These are phyloP conservation scores for Cyclargus thomasi DNA, from an alignment of 1,140 invertebrate species.

Conservation along the genomic window DNA sequence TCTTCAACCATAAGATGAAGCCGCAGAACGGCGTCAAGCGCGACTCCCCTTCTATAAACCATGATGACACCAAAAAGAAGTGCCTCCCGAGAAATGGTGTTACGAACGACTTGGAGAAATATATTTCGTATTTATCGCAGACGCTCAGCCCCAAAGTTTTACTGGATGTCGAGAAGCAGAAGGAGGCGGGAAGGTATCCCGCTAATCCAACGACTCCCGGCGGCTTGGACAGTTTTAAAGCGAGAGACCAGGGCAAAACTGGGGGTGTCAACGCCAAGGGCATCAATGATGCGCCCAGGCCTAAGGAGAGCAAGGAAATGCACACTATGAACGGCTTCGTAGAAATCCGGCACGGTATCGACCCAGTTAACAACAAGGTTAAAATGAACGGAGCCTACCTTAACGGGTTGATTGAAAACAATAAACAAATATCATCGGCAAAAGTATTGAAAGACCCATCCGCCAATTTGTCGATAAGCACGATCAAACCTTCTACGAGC, in stretches of 20 bases:
- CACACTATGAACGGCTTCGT: conserved; percentile 59
- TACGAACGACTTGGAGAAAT: conserved; percentile 67
- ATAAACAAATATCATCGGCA: conserved; percentile 39
- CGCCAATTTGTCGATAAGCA: conserved; percentile 43
- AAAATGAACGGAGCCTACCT: conserved; percentile 35
- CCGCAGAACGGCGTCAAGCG: conserved; percentile 75
- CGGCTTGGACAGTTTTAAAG: conserved; percentile 33
- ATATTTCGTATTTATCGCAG: conserved; percentile 70
- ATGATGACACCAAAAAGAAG: conserved; percentile 60
- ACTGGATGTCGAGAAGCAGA: conserved; percentile 59
- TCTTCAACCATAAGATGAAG: conserved; percentile 87
- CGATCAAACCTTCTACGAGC: conserved; percentile 19
- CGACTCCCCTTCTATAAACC: conserved; percentile 44
- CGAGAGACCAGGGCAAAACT: conserved; percentile 43
- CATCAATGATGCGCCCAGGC: conserved; percentile 43
- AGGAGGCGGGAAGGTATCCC: conserved; percentile 36
- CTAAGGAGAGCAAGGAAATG: conserved; percentile 47
- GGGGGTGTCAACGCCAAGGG: conserved; percentile 39
- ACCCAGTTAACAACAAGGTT: conserved; percentile 42
- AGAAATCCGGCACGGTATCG: conserved; percentile 43
- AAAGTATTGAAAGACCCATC: conserved; percentile 54
- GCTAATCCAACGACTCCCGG: conserved; percentile 27
- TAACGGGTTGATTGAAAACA: conserved; percentile 49
- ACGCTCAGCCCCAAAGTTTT: conserved; percentile 68
- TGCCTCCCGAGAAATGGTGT: conserved; percentile 65